Percentiles rank a stretch among this genome's conserved stretches.
Conservation (phyloP, 1,140 invertebrate genomes). For the Penaeus chinensis region DNA sequence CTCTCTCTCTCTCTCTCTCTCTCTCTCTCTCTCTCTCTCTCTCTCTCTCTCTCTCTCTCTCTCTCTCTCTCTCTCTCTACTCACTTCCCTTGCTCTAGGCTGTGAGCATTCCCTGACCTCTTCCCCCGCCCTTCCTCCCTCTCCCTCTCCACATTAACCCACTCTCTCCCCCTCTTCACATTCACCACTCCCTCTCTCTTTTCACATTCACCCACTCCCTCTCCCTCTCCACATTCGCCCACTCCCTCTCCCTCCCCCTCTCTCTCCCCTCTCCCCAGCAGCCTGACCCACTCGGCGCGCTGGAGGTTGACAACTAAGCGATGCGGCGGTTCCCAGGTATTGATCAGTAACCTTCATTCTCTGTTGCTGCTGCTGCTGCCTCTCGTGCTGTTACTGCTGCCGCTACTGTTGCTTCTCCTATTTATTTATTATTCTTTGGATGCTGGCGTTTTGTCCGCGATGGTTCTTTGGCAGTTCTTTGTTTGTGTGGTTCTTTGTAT, state of each 20-base stretch:
- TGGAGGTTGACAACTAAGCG: no score
- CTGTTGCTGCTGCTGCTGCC: no score
- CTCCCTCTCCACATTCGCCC: conserved; percentile 6
- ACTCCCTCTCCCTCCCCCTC: neutral
- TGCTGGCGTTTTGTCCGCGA: no score
- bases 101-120: neutral
- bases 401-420: no score
- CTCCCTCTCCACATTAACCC: no score
- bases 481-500: no score
- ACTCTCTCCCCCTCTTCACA: neutral
- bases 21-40: conserved; percentile 37
- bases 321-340: no score
- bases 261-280: neutral
- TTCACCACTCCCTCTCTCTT: neutral
- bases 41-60: conserved; percentile 33
- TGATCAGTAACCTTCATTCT: no score
- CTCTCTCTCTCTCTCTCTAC: neutral
- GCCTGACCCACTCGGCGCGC: no score
- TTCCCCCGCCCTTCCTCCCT: neutral
- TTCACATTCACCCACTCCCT: neutral
- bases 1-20: neutral
- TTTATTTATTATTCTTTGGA: no score
- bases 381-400: no score
- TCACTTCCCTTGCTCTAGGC: neutral
- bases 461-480: no score